These are phyloP conservation scores for Melopsittacus undulatus DNA, from an alignment of 2,797 vertebrate species.

Conservation along the genomic window DNA sequence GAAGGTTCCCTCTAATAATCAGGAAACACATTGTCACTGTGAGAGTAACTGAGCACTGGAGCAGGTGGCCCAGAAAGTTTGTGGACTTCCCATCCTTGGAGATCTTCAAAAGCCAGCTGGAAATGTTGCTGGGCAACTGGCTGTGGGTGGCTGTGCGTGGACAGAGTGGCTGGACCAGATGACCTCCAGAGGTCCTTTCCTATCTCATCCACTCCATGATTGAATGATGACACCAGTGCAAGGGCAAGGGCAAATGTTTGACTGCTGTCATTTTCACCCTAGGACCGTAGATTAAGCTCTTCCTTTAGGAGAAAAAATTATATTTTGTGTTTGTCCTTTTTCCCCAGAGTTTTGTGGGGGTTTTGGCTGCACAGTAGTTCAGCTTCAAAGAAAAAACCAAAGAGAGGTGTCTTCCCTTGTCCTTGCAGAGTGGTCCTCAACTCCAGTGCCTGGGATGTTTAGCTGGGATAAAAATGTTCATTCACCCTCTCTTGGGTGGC, in stretches of 20 bases:
- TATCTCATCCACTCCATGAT: not conserved
- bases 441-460: not conserved
- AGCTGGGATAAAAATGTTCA: not conserved
- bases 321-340: not conserved
- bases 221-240: not conserved
- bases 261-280: not conserved
- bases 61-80: not conserved
- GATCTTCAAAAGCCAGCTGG: not conserved
- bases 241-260: not conserved
- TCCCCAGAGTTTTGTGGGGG: rapidly evolving
- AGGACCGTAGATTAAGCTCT: not conserved
- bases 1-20: not conserved
- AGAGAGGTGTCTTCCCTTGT: not conserved
- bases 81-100: not conserved
- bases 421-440: not conserved
- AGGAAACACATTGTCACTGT: not conserved
- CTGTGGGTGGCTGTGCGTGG: not conserved
- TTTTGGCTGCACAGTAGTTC: not conserved
- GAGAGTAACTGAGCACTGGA: not conserved
- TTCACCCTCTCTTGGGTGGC: not conserved
- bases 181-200: not conserved
- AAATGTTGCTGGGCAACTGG: not conserved
- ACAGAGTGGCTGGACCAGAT: not conserved
- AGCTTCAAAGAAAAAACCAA: not conserved
- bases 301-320: not conserved